Evolutionary conservation across 2,113 vertebrate species (phyloP), one percentile per base, ranked within the genome.

Genomic region (Pterophyllum scalare): DNA sequence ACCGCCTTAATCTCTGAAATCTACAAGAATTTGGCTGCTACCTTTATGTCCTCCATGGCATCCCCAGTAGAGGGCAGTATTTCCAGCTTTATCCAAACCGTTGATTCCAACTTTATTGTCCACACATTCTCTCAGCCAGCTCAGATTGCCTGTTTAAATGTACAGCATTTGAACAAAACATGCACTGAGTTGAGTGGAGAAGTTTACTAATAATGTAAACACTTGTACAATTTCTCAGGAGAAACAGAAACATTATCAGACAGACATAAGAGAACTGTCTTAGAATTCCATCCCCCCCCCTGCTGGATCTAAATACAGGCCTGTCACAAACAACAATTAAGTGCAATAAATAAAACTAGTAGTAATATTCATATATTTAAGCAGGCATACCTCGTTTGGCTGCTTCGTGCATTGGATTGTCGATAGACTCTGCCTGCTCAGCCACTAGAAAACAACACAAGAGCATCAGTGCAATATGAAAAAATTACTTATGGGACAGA

Each of bases 371-470:
- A 35, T 26, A 59, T 12, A 11, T 54, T 14, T 49, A 10, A 26
- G 38, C 3, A 8, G 17, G 43, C 43, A 11, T 78, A 99, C 98
- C 98, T 96, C 98, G 96, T 92, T 99, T 99, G 76, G 98, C 97
- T 87, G 98, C 98, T 94, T 99, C 98, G 20, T 99, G 98, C 94
- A 99, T 93, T 52, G 98, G 98, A 88, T 99, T 99, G 91, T 99
- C 98, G 76, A 99, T 98, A 28, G 98, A 98, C 86, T 99, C 98
- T 7, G 98, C 97, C 87, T 98, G 97, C 77, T 99, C 98, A 24
- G 97, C 97, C 95, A 99, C 98, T 94, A 65, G 75, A 84, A 15
- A 77, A 85, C 28, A 52, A 17, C 75, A 49, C 2, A 77, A 19
- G 13, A 35, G 14, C 0, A 81, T 76, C 3, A 62, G 26, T 26